Evolutionary conservation across 2,797 vertebrate species (phyloP).

Genomic region (Siniperca undulata): DNA sequence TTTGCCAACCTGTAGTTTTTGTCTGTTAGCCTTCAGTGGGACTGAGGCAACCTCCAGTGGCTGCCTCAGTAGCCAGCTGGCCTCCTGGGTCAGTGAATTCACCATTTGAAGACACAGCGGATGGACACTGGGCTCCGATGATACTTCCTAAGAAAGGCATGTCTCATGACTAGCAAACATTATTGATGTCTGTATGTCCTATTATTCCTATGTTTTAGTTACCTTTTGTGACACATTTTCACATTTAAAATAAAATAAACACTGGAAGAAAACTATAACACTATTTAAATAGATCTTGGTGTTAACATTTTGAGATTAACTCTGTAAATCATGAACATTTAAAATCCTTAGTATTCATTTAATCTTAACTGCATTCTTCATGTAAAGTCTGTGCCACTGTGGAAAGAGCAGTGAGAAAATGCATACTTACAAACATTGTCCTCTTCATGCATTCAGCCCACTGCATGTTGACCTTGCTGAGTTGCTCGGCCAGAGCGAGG

Average conservation of each 20-base stretch:
- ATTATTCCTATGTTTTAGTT: background rate
- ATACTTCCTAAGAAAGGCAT: conserved; percentile 59
- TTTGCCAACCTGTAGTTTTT: conserved; percentile 77
- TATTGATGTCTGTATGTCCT: background rate
- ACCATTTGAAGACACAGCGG: conserved; percentile 40
- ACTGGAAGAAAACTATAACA: background rate
- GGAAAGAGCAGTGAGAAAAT: background rate
- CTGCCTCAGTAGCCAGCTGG: conserved; percentile 56
- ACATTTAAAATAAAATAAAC: background rate
- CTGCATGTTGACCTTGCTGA: conserved; percentile 89
- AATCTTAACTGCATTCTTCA: background rate
- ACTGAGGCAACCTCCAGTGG: conserved; percentile 63
- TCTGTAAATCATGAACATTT: background rate
- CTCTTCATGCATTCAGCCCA: conserved; percentile 90
- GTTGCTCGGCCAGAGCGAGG: conserved; percentile 82
- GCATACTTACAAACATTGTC: conserved; percentile 87
- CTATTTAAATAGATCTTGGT: background rate
- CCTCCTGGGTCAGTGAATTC: conserved; percentile 66
- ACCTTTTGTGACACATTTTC: background rate
- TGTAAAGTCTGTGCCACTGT: background rate
- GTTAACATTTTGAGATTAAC: background rate
- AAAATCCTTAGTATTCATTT: background rate
- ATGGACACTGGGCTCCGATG: conserved; percentile 33
- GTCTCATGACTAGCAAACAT: background rate
- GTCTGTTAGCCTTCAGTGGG: conserved; percentile 65